phyloP scores from a whole-genome alignment of 2,888 invertebrate species.

The Oxytorus armatus region DNA sequence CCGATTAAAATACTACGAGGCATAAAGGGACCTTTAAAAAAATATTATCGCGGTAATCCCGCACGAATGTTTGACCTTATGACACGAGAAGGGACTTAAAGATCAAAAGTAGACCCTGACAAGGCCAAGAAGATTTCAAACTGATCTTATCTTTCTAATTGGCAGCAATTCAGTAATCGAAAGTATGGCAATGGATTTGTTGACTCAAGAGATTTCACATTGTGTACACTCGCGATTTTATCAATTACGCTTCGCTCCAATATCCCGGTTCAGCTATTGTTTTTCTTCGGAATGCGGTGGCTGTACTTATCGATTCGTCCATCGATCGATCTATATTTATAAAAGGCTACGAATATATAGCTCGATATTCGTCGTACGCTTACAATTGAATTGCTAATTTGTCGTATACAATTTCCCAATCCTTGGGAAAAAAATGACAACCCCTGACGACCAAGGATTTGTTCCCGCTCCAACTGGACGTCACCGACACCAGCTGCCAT shows the following conservation, averaged over 20 bases:
- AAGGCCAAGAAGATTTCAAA: background rate
- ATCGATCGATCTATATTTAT: background rate
- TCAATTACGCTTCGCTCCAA: background rate
- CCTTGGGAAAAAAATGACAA: constrained; percentile 40
- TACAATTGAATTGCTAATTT: background rate
- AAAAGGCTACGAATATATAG: background rate
- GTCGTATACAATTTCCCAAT: background rate
- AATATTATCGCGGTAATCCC: constrained; percentile 1
- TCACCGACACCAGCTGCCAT: constrained; percentile 61
- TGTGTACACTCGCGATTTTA: background rate
- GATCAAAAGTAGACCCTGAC: background rate
- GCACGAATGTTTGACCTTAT: too few relatives aligned
- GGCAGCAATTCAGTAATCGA: background rate
- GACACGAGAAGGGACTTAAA: background rate
- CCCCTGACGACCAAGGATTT: constrained; percentile 48
- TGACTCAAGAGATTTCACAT: background rate
- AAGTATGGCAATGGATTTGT: too few relatives aligned
- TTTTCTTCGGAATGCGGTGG: too few relatives aligned
- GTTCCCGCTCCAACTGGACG: constrained; percentile 27
- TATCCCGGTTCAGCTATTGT: too few relatives aligned
- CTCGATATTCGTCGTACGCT: background rate
- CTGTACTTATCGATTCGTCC: too few relatives aligned
- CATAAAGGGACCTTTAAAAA: background rate
- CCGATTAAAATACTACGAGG: constrained; percentile 3
- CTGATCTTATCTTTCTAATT: background rate